These are phyloP conservation scores for Sinhomidia bicolor DNA, from an alignment of 2,888 invertebrate species.

Conservation along the genomic window DNA sequence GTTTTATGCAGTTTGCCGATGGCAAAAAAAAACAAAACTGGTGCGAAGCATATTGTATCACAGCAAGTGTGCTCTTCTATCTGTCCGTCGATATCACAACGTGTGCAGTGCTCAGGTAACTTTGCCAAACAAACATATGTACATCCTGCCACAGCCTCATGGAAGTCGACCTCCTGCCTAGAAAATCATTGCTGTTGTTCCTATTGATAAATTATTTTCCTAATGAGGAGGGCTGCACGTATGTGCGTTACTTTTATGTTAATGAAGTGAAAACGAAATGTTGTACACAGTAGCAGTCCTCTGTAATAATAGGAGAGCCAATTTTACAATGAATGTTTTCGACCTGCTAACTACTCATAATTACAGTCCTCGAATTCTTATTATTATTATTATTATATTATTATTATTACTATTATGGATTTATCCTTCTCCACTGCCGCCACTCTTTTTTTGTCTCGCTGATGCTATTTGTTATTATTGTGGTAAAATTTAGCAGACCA, in stretches of 20 bases:
- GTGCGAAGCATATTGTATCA: neutral
- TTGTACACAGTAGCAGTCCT: slow-evolving; percentile 11
- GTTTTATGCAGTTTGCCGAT: neutral
- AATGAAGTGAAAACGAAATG: slow-evolving; percentile 59
- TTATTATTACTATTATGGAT: slow-evolving; percentile 31
- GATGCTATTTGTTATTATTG: neutral
- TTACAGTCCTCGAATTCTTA: slow-evolving; percentile 46
- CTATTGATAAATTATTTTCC: slow-evolving; percentile 39
- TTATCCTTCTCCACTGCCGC: slow-evolving; percentile 5
- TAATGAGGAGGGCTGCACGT: slow-evolving; percentile 43
- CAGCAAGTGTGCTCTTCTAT: too few relatives aligned
- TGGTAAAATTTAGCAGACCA: neutral
- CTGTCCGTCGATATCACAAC: neutral
- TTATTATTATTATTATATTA: too few relatives aligned
- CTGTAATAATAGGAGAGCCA: neutral
- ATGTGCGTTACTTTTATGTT: slow-evolving; percentile 38
- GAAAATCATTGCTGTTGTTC: slow-evolving; percentile 47
- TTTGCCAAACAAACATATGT: neutral
- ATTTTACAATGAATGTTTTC: slow-evolving; percentile 23
- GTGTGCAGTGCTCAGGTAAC: neutral
- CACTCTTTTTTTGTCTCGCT: neutral
- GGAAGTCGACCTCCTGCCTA: slow-evolving; percentile 50
- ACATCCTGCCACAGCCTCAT: slow-evolving; percentile 17
- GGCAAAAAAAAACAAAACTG: neutral
- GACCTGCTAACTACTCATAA: slow-evolving; percentile 49